Conservation (phyloP, 2,888 invertebrate genomes). For the Psylliodes chrysocephalus region DNA sequence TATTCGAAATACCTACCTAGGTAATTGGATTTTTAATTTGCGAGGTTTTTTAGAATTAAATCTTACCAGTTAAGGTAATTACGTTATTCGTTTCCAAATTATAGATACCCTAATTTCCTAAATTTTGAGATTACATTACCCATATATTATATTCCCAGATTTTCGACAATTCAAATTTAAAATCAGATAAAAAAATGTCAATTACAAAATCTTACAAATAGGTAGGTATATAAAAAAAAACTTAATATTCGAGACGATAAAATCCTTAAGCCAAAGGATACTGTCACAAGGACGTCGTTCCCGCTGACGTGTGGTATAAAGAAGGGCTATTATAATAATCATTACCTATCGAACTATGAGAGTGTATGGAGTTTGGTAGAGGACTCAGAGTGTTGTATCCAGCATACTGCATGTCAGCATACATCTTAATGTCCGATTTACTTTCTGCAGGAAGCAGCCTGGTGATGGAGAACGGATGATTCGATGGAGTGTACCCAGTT, state of each 20-base stretch:
- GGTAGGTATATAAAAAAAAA: slow-evolving; percentile 30
- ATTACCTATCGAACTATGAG: slow-evolving; percentile 68
- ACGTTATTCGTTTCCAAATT: neutral
- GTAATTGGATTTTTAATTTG: too few relatives aligned
- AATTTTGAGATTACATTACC: neutral
- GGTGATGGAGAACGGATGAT: slow-evolving; percentile 95
- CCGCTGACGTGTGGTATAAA: slow-evolving; percentile 76
- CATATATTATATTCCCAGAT: neutral
- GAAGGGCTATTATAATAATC: slow-evolving; percentile 88
- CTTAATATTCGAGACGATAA: slow-evolving; percentile 40
- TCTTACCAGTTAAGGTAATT: too few relatives aligned
- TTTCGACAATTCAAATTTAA: too few relatives aligned
- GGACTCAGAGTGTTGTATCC: slow-evolving; percentile 73
- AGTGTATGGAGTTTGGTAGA: slow-evolving; percentile 70
- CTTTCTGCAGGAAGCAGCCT: slow-evolving; percentile 89
- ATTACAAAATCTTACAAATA: slow-evolving; percentile 27
- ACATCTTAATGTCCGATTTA: slow-evolving; percentile 92
- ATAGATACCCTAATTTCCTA: neutral
- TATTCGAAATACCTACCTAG: too few relatives aligned
- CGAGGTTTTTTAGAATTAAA: too few relatives aligned
- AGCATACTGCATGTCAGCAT: slow-evolving; percentile 77
- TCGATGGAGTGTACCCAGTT: slow-evolving; percentile 77
- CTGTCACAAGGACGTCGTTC: slow-evolving; percentile 91
- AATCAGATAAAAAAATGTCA: neutral
- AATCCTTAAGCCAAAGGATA: slow-evolving; percentile 84